Evolutionary conservation across 2,888 invertebrate species (phyloP), one percentile per base, ranked within the genome.

Genomic region (Spialia ferax): DNA sequence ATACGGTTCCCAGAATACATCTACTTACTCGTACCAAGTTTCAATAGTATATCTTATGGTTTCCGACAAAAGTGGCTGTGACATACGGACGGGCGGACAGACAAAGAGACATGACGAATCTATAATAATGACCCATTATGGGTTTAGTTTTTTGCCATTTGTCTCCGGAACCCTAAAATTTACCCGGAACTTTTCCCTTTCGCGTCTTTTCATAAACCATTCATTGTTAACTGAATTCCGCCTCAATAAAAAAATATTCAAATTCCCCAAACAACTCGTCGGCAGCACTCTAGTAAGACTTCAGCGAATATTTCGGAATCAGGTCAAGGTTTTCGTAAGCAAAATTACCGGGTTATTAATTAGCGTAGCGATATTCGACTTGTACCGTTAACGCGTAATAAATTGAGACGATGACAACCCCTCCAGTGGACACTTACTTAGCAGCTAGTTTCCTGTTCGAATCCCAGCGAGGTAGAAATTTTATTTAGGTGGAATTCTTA

Each of bases 331-430:
- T 45, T 45, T 45, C 45, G 18, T 15, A 45, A 45, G 18, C 45
- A 45, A 45, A 45, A 45, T 45, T 18, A 45, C 45, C 45, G 18
- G 45, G 45, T 18, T 45, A 45, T 45, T 45, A 18, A 45, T 45
- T 45, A 18, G 45, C 45, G 45, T 45, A 45, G 8, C 45, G 18
- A 45, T 8, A 45, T 18, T 45, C 18, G 10, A 18, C 18, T 5
- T 18, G 35, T 3, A 3, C 10, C 11, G 35, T 11, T 11, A 35
- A 35, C 35, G 4, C 35, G 11, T 35, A 11, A 32, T 11, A 32
- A 35, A 35, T 35, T 35, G 11, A 35, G 13, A 35, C 35, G 35
- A 35, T 35, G 35, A 11, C 11, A 35, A 35, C 11, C 35, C 13
- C 7, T 29, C 7, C 6, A 29, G 8, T 6, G 29, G 29, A n/a